Evolutionary conservation across 2,797 vertebrate species (phyloP), one percentile per base, ranked within the genome.

Genomic region (Sebastes minor): DNA sequence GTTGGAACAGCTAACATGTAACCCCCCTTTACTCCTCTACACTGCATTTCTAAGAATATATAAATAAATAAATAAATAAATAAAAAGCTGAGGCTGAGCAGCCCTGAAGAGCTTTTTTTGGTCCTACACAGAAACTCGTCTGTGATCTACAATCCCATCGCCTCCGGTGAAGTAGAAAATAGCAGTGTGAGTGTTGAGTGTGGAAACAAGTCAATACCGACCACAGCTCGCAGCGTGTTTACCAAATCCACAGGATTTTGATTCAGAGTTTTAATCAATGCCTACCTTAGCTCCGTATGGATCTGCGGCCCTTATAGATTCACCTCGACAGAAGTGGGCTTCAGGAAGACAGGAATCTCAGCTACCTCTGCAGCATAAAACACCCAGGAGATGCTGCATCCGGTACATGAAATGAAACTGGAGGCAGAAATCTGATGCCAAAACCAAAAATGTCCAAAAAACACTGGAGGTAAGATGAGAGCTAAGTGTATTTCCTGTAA

Each of bases 161-260:
- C 83, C 84, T 85, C 49, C 4, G 11, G 88, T 60, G 68, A 59
- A 77, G 82, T 52, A 70, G 76, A 76, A 90, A 88, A 89, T 78
- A 88, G 79, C 80, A 30, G 23, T 35, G 75, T 32, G 78, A 78
- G 72, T 30, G 53, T 55, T 25, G 72, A 68, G 74, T 65, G 82
- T 70, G 74, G 79, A 88, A 77, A 76, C 61, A 73, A 78, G 78
- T 91, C 89, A 76, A 88, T 91, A 83, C 75, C 11, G 9, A 78
- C 59, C 61, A 55, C 18, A 61, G 80, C 72, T 55, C 23, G 38
- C 71, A 80, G 81, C 33, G 1, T 78, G 72, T 87, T 83, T 60
- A 68, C 71, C 66, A 79, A 74, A 82, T 77, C 71, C 78, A 70
- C 72, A 71, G 52, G 70, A 74, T 89, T 81, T 86, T 76, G 62